These are phyloP conservation scores for Schizaphis graminum DNA, from an alignment of 2,888 invertebrate species.

Conservation along the genomic window DNA sequence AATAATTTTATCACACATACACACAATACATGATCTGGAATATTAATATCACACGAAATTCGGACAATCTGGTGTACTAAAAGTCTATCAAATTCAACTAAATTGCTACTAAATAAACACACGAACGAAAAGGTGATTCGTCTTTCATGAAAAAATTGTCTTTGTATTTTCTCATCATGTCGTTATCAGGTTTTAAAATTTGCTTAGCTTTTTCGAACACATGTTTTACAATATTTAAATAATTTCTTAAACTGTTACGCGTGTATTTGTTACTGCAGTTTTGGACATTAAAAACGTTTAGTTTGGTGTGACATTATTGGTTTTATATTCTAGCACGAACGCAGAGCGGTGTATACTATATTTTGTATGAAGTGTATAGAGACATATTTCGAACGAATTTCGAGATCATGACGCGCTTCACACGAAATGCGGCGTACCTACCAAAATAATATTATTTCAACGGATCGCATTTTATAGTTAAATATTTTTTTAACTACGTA, in stretches of 20 bases:
- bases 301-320: neutral
- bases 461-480: neutral
- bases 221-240: too few relatives aligned
- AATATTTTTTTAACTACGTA: neutral
- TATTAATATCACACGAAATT: neutral
- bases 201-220: neutral
- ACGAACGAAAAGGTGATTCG: neutral
- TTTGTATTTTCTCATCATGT: neutral
- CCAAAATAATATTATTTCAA: neutral
- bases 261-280: neutral
- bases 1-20: neutral
- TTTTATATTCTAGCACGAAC: neutral
- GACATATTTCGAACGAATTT: neutral
- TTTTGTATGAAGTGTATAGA: neutral
- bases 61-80: neutral
- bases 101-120: neutral
- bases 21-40: neutral
- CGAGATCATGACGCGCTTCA: neutral
- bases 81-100: neutral
- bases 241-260: too few relatives aligned
- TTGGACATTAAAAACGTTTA: neutral
- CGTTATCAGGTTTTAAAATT: neutral
- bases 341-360: neutral
- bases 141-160: neutral
- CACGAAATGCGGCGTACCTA: neutral